phyloP scores from a whole-genome alignment of 2,113 vertebrate species.

The Poeciliopsis occidentalis region DNA sequence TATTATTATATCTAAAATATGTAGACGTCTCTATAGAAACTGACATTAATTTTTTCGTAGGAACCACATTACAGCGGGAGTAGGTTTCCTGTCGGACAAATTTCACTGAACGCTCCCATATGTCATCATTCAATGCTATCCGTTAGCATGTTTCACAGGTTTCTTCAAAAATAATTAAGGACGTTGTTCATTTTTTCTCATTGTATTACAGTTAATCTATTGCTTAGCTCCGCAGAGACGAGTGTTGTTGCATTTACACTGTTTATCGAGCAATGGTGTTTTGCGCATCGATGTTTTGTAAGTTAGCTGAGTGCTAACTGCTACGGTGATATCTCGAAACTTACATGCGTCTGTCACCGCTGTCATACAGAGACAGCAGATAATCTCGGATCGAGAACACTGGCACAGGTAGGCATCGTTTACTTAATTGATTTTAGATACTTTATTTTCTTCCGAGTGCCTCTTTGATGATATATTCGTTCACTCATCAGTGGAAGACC shows the following conservation, averaged over 20 bases:
- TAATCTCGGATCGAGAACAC: neutral
- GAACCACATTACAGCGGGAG: conserved; percentile 55
- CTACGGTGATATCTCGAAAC: conserved; percentile 45
- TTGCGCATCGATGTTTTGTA: neutral
- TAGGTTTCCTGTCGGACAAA: conserved; percentile 53
- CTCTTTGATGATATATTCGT: neutral
- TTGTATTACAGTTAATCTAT: neutral
- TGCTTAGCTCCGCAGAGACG: neutral
- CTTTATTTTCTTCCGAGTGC: neutral
- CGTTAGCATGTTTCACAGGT: conserved; percentile 68
- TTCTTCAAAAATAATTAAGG: neutral
- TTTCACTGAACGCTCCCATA: conserved; percentile 38
- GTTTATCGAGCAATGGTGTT: neutral
- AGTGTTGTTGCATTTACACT: neutral
- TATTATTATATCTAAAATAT: no score
- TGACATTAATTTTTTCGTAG: conserved; percentile 2
- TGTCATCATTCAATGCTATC: conserved; percentile 67
- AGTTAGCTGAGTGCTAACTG: conserved; percentile 65
- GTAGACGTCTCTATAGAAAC: neutral
- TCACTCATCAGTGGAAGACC: neutral
- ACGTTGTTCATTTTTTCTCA: neutral
- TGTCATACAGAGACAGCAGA: conserved; percentile 29
- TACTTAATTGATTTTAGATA: neutral
- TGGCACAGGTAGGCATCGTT: conserved; percentile 44
- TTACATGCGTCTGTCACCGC: conserved; percentile 36